phyloP scores from a whole-genome alignment of 2,888 invertebrate species.

The Poecilus cupreus region DNA sequence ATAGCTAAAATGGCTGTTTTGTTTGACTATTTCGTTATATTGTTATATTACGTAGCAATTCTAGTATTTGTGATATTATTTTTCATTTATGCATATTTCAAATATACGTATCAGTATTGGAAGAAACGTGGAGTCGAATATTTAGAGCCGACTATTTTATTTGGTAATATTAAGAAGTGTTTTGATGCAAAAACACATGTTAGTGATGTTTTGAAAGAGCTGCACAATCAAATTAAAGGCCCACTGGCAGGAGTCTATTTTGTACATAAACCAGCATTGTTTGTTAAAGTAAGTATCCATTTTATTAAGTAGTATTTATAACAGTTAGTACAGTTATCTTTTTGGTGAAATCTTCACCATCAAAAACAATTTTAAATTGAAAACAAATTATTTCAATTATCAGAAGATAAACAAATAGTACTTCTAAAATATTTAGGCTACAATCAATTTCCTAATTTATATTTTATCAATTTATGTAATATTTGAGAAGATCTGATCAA shows the following conservation, averaged over 20 bases:
- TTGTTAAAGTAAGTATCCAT: constrained; percentile 52
- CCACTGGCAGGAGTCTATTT: constrained; percentile 52
- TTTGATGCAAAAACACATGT: constrained; percentile 39
- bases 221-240: constrained; percentile 39
- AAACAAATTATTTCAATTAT: too few relatives aligned
- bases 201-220: background rate
- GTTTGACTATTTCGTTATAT: background rate
- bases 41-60: constrained; percentile 5
- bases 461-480: background rate
- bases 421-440: too few relatives aligned
- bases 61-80: background rate
- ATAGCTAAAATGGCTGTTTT: background rate
- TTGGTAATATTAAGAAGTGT: constrained; percentile 40
- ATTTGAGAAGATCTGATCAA: background rate
- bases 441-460: too few relatives aligned
- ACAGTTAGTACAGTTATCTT: too few relatives aligned
- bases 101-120: constrained; percentile 43
- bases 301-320: background rate
- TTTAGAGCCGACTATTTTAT: constrained; percentile 40
- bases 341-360: too few relatives aligned
- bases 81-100: constrained; percentile 15
- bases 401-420: too few relatives aligned
- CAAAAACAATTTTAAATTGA: too few relatives aligned
- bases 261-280: constrained; percentile 47
- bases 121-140: constrained; percentile 32